Base-by-base conservation (phyloP, 2,888 invertebrate genomes). In the Fragum whitleyi region DNA sequence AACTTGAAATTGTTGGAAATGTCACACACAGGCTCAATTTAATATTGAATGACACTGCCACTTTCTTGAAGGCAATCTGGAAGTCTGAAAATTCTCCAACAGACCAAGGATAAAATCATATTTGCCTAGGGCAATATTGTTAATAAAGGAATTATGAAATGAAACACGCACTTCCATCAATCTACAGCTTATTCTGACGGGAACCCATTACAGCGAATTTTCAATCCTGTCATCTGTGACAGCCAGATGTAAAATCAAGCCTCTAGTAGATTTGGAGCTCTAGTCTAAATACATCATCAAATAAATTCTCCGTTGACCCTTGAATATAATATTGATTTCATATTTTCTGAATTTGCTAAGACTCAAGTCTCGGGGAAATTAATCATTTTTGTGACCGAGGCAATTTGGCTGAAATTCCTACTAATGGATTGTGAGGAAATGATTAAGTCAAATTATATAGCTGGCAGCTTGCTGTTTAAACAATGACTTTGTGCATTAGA, bases 271-370 rank as follows among this genome's bases (percentile, higher is more conserved):
- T 69, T 51, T 23, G 14, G 53, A 70, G 77, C 78, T 76, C 77
- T 65, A 70, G 75, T 76, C 76, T 81, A 84, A 81, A 78, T 79
- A 77, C 79, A 81, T 81, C 81, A 75, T 75, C 65, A 79, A 79
- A 74, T 79, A 74, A 68, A 74, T 61, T 71, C 65, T 28, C 61
- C 71, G 23, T 55, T 74, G 61, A 69, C 74, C 73, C 57, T 59
- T 57, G 68, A 75, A 68, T 75, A 75, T 75, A 39, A 83, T 79
- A 83, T 83, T 83, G 83, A 83, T 83, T 83, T 83, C 83, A 79
- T 77, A 79, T 79, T 79, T 82, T 65, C 65, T 39, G 42, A 65
- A 65, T 65, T 65, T 42, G 65, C 65, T 65, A 65, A 65, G 65
- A 42, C 65, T 21, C 42, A 14, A 26, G 29, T 65, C 65, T 65